A percentile compares a stretch with the other conserved stretches of the same genome.
These are phyloP conservation scores for Sweltsa coloradensis DNA, from an alignment of 1,140 invertebrate species.

Conservation along the genomic window DNA sequence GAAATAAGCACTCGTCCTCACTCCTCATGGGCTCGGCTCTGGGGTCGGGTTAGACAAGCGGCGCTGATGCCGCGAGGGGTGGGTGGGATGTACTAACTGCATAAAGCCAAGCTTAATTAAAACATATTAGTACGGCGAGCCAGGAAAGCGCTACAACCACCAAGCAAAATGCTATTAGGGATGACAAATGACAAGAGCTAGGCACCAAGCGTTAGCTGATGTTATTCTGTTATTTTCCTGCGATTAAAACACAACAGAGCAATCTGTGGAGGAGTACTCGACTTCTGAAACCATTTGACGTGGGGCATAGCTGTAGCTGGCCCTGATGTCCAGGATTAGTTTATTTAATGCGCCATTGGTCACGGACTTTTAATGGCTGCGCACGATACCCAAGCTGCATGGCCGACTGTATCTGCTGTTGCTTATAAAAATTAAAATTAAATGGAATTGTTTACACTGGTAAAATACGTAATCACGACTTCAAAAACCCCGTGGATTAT, in stretches of 20 bases:
- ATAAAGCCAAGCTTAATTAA: conserved; percentile 14
- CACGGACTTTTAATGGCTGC: too few relatives aligned
- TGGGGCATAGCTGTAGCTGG: too few relatives aligned
- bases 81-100: conserved; percentile 10
- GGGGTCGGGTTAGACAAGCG: neutral
- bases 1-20: conserved; percentile 13
- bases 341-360: too few relatives aligned
- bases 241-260: neutral
- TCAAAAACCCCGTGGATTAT: too few relatives aligned
- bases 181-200: conserved; percentile 12
- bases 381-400: too few relatives aligned
- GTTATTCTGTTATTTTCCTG: conserved; percentile 4
- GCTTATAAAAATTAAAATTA: too few relatives aligned
- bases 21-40: neutral
- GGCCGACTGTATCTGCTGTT: too few relatives aligned
- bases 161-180: conserved; percentile 12
- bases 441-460: too few relatives aligned
- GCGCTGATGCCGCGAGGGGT: neutral
- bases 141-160: conserved; percentile 5
- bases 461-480: too few relatives aligned
- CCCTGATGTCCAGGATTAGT: too few relatives aligned
- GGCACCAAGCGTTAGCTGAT: conserved; percentile 5
- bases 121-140: conserved; percentile 13
- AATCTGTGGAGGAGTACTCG: conserved; percentile 1
- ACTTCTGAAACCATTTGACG: too few relatives aligned